These are phyloP conservation scores for Myotis daubentonii DNA, from an alignment of 2,797 vertebrate genomes.

Conservation along the genomic window DNA sequence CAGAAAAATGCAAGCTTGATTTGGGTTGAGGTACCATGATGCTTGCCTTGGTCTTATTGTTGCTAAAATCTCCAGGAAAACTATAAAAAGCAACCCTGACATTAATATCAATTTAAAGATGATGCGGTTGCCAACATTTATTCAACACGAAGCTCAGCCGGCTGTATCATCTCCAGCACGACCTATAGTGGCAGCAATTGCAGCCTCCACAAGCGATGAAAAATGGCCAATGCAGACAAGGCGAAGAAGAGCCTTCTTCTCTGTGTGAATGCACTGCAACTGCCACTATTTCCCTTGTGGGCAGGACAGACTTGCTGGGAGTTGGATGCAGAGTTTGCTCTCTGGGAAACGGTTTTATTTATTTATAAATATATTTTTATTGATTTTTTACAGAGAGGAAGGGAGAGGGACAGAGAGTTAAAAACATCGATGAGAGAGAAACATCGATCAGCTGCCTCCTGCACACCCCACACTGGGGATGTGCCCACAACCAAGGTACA, in stretches of 20 bases:
- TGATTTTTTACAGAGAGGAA: too few species aligned
- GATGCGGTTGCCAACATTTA: background rate
- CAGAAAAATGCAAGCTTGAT: constrained; percentile 59
- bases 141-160: background rate
- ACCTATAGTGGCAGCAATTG: background rate
- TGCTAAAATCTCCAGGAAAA: constrained; percentile 30
- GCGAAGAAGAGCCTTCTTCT: background rate
- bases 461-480: too few species aligned
- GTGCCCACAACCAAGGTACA: too few species aligned
- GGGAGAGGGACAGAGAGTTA: too few species aligned
- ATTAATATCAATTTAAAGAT: constrained; percentile 35
- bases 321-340: accelerated
- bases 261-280: accelerated
- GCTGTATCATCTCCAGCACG: background rate
- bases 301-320: accelerated
- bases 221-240: background rate
- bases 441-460: too few species aligned
- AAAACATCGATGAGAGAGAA: too few species aligned
- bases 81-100: constrained; percentile 38
- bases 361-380: too few species aligned
- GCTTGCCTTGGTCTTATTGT: constrained; percentile 25
- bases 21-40: constrained; percentile 62
- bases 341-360: background rate
- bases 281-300: background rate
- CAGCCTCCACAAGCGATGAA: background rate